Percentiles rank a stretch among this genome's conserved stretches.
Conservation (phyloP, 2,113 vertebrate species). For the Melospiza georgiana region DNA sequence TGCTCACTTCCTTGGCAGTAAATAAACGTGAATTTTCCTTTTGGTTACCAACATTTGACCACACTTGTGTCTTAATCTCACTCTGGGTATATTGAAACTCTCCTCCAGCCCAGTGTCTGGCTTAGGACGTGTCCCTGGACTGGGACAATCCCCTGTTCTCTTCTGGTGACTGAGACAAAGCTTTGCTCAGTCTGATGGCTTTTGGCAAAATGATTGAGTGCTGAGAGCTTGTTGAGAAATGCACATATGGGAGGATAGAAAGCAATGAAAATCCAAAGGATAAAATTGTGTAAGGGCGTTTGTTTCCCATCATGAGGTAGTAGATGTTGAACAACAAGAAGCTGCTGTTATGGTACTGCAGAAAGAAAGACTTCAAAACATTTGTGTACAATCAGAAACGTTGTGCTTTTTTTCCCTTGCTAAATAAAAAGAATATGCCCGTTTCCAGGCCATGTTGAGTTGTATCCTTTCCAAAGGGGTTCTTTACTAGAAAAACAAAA, state of each 20-base stretch:
- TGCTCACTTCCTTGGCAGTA: background rate
- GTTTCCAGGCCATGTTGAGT: background rate
- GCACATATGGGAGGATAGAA: background rate
- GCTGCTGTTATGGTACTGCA: background rate
- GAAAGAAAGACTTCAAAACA: background rate
- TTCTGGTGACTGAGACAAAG: background rate
- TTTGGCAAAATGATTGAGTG: background rate
- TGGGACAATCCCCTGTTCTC: background rate
- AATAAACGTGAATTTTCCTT: background rate
- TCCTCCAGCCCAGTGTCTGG: fast-evolving
- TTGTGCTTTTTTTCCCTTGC: background rate
- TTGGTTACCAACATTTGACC: background rate
- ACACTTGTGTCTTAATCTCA: too few species aligned
- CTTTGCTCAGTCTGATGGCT: background rate
- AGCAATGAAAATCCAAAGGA: background rate
- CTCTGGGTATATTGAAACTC: background rate
- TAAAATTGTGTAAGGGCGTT: background rate
- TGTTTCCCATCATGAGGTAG: background rate
- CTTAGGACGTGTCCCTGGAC: fast-evolving
- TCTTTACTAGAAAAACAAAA: background rate
- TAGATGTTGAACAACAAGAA: background rate
- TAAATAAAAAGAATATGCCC: background rate
- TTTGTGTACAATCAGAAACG: background rate
- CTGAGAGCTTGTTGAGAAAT: constrained; percentile 1
- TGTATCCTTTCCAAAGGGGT: background rate